Evolutionary conservation across 2,888 invertebrate genomes (phyloP), one percentile per base, ranked within the genome.

Genomic region (Phyllotreta striolata): DNA sequence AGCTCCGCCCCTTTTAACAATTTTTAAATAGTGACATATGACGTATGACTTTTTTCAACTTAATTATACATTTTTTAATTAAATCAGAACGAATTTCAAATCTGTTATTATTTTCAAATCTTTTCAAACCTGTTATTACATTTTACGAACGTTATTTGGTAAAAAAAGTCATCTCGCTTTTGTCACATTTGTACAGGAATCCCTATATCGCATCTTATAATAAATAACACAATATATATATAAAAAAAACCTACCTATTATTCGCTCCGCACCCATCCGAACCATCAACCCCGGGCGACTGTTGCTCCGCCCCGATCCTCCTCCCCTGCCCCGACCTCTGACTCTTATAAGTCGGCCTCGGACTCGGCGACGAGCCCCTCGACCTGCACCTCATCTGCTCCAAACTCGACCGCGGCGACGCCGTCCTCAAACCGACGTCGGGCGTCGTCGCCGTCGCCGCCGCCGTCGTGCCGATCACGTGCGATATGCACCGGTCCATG

Each of bases 401-500:
- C 39, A 79, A 63, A 37, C 79, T 76, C 10, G 71, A 71, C 64
- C 79, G 71, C 4, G 81, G 80, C 1, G 80, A 80, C 0, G 76
- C 74, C 1, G 79, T 77, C 67, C 75, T 70, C 61, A 79, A 77
- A 1, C 80, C 80, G 14, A 80, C 80, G 59, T 81, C 81, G 0
- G 81, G 81, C 3, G 81, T 81, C 4, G 77, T 72, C 3, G 81
- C 80, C 3, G 81, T 81, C 4, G 77, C 72, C 3, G 81, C 80
- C 0, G 78, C 80, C 6, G 73, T 79, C 3, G 78, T 76, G 0
- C 94, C 93, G 67, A 95, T 89, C 67, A 95, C 91, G 83, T 95
- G 94, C 0, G 91, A 90, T 71, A 95, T 91, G 75, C 94, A 95
- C n/a, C 87, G 86, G 80, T 93, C 92, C 87, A 95, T 93, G 68